A percentile compares a stretch with the other conserved stretches of the same genome.
Evolutionary conservation across 2,888 invertebrate species (phyloP).

Genomic region (Timandra comae): DNA sequence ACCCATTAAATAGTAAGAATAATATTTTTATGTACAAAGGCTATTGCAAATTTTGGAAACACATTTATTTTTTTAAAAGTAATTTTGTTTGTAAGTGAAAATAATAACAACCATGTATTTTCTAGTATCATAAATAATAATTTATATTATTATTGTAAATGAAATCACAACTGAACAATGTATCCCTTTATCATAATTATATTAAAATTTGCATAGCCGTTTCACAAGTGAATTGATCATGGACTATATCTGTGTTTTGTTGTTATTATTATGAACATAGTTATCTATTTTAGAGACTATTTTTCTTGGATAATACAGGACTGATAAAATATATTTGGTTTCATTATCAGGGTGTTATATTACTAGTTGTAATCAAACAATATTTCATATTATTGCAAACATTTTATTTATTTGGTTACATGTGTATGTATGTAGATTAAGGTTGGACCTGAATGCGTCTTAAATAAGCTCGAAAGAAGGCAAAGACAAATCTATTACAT

Average conservation of each 20-base stretch:
- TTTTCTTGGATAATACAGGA: constrained; percentile 52
- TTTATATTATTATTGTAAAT: too few species aligned
- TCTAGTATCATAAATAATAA: too few species aligned
- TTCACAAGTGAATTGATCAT: constrained; percentile 33
- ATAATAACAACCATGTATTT: too few species aligned
- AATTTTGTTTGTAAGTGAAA: constrained; percentile 1
- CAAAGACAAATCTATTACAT: constrained; percentile 26
- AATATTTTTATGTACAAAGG: constrained; percentile 55
- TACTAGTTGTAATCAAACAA: constrained; percentile 13
- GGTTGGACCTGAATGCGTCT: constrained; percentile 12
- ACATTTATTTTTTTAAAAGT: constrained; percentile 12
- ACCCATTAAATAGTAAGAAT: constrained; percentile 43
- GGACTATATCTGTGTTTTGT: constrained; percentile 34
- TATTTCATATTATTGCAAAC: constrained; percentile 10
- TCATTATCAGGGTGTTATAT: too few species aligned
- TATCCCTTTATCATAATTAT: constrained; percentile 3
- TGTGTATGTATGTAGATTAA: constrained; percentile 2
- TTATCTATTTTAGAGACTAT: constrained; percentile 51
- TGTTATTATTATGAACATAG: constrained; percentile 38
- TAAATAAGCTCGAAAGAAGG: constrained; percentile 50
- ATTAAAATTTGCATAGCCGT: constrained; percentile 14
- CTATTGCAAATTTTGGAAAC: background rate
- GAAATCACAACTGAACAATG: too few species aligned
- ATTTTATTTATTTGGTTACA: constrained; percentile 35
- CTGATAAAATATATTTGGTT: constrained; percentile 41